These are phyloP conservation scores for Rhinogobio ventralis DNA, from an alignment of 2,797 vertebrate species.

Conservation along the genomic window DNA sequence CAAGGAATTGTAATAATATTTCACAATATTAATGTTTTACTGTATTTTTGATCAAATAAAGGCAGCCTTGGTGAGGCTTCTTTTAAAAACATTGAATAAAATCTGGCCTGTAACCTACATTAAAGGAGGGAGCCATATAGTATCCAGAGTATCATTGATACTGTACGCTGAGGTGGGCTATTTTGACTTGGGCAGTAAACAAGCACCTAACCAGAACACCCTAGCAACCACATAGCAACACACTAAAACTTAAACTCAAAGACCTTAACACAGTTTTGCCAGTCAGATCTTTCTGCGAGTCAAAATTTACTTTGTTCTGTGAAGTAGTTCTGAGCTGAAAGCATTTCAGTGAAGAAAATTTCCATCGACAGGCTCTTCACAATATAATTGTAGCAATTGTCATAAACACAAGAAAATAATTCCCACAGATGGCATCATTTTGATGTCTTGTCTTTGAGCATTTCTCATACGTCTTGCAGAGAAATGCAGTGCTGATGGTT, in stretches of 20 bases:
- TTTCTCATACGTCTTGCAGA: constrained; percentile 8
- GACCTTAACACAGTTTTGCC: background rate
- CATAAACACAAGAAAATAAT: constrained; percentile 26
- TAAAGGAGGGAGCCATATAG: background rate
- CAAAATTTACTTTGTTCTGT: constrained; percentile 3
- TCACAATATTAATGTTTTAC: no score
- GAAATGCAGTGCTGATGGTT: background rate
- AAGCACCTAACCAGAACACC: background rate
- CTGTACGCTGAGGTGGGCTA: no score
- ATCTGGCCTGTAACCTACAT: background rate
- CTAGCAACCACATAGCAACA: background rate
- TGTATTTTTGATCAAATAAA: no score
- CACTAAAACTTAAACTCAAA: background rate
- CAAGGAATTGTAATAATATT: no score
- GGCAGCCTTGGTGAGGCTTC: no score
- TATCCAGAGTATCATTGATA: background rate
- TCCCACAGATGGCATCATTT: constrained; percentile 20
- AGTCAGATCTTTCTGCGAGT: background rate
- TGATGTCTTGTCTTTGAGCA: constrained; percentile 11
- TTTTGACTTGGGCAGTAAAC: background rate
- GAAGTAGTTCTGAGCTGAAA: background rate
- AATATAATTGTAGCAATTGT: constrained; percentile 24
- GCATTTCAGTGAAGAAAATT: background rate
- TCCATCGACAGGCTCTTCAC: constrained; percentile 7
- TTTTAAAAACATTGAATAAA: no score